A percentile compares a stretch with the other conserved stretches of the same genome.
Conservation (phyloP, 1,140 invertebrate species). For the Drosophila erecta region DNA sequence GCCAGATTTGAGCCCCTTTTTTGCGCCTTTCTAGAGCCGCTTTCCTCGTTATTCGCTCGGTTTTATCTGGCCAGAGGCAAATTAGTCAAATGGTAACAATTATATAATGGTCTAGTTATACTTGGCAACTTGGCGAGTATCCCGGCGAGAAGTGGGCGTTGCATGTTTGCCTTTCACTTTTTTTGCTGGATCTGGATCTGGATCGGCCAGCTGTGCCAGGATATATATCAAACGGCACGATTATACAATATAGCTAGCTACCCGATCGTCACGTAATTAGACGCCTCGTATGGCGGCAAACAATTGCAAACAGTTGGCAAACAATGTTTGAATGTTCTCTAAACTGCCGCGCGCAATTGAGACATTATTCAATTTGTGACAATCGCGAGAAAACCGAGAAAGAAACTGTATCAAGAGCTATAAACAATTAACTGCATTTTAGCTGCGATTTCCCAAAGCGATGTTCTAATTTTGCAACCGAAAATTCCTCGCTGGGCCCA, state of each 20-base stretch:
- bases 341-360: constrained; percentile 55
- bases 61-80: constrained; percentile 49
- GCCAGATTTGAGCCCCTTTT: constrained; percentile 21
- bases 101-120: constrained; percentile 75
- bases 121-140: constrained; percentile 19
- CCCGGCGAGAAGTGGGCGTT: constrained; percentile 71
- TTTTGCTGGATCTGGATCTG: constrained; percentile 3
- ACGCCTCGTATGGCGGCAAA: constrained; percentile 30
- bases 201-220: constrained; percentile 53
- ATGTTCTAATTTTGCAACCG: constrained; percentile 70
- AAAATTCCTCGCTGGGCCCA: constrained; percentile 32
- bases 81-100: constrained; percentile 75
- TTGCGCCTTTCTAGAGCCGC: constrained; percentile 26
- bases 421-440: constrained; percentile 75
- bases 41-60: constrained; percentile 27
- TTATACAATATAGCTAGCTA: constrained; percentile 57
- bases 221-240: constrained; percentile 56
- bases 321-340: constrained; percentile 25
- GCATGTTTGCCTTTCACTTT: constrained; percentile 78
- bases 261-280: constrained; percentile 39
- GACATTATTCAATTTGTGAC: constrained; percentile 82
- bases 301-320: constrained; percentile 55
- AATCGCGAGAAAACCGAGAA: constrained; percentile 57
- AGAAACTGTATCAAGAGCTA: constrained; percentile 21
- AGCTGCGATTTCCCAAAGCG: constrained; percentile 68